Conservation (phyloP, 2,888 invertebrate species). For the Hemaris fuciformis region DNA sequence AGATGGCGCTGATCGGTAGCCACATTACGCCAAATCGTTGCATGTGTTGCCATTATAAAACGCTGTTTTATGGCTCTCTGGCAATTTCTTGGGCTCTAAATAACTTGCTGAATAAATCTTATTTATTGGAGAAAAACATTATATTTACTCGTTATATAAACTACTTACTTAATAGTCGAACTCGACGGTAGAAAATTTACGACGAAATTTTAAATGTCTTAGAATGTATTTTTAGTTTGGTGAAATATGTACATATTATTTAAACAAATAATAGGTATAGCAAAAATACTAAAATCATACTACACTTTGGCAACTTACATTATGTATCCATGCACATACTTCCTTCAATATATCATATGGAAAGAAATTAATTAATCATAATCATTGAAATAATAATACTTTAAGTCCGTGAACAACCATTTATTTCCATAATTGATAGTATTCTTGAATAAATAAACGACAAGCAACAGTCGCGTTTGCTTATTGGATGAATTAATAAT, state of each 20-base stretch:
- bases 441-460: not conserved
- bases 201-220: too few relatives aligned
- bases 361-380: not conserved
- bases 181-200: too few relatives aligned
- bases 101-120: not conserved
- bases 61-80: not conserved
- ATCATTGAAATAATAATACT: not conserved
- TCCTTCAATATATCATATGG: not conserved
- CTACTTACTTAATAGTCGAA: not conserved
- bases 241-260: too few relatives aligned
- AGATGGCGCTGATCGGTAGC: slow-evolving; percentile 13
- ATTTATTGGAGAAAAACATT: not conserved
- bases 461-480: not conserved
- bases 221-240: too few relatives aligned
- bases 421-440: not conserved
- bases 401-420: not conserved
- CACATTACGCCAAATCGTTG: slow-evolving; percentile 15
- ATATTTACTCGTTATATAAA: not conserved
- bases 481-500: not conserved
- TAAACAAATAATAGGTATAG: too few relatives aligned
- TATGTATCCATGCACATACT: too few relatives aligned
- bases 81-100: not conserved
- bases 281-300: too few relatives aligned
- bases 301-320: too few relatives aligned
- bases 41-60: slow-evolving; percentile 12